Base-by-base conservation (phyloP, 2,113 vertebrate species). In the Nettapus auritus region DNA sequence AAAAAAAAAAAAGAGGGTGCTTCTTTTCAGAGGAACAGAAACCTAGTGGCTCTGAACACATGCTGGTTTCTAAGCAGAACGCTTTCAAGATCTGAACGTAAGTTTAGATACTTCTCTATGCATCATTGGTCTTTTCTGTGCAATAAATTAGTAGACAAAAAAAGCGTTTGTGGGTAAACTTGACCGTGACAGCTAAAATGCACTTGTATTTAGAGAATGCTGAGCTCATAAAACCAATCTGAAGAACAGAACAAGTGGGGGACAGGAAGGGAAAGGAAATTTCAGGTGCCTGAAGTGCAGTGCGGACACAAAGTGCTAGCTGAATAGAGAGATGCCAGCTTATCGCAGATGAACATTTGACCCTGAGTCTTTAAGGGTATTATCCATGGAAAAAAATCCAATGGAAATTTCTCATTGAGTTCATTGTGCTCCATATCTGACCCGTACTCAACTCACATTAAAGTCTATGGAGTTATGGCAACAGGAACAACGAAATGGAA, bases 301-400 rank as follows among this genome's bases (percentile, higher is more conserved):
- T 50, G 21, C 44, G 73, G 76, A 64, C 82, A 63, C 0, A 7
- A 86, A 86, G 67, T 66, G 69, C 28, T 59, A 4, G 73, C 46
- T 66, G 87, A 94, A 60, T 76, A 53, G 85, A 93, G 89, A 36
- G 62, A 66, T 71, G 69, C 71, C 90, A 88, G 80, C 53, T 64
- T 81, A 48, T 67, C 62, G 42, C 88, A 93, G 90, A 88, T 90
- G 90, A 92, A 75, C 34, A 25, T 76, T 84, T 96, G 90, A 91
- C 62, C 66, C 76, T 63, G 68, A 67, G 42, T 86, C 56, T 94
- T 85, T 90, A 86, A 93, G 68, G 48, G 64, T 88, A 77, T 94
- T 88, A 88, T 70, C 64, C 53, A 44, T 0, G 11, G 78, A 5
- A 46, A 88, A 77, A 73, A 88, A 81, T 31, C 55, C 55, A 89